Conservation (phyloP, 1,140 invertebrate genomes). For the Saccostrea echinata region DNA sequence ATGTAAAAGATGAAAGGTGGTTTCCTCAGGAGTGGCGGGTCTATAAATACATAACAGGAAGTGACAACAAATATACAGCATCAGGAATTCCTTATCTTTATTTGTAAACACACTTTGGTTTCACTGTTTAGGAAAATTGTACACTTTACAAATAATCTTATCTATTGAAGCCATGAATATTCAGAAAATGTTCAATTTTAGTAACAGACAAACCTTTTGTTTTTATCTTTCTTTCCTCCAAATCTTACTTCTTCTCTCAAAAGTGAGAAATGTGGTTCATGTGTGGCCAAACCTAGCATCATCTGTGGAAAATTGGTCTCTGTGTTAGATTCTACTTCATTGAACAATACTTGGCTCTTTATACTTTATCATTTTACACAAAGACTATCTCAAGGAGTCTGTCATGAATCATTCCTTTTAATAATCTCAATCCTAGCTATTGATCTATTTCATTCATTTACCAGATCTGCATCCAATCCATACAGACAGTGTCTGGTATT, state of each 20-base stretch:
- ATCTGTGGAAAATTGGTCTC: slow-evolving; percentile 81
- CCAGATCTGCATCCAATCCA: slow-evolving; percentile 96
- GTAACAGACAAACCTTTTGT: slow-evolving; percentile 64
- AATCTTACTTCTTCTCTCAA: slow-evolving; percentile 92
- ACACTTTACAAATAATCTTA: too few species aligned
- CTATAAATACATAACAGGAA: slow-evolving; percentile 60
- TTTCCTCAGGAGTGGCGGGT: slow-evolving; percentile 88
- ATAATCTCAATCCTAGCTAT: too few species aligned
- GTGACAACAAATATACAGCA: neutral
- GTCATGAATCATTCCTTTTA: neutral
- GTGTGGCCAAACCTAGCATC: slow-evolving; percentile 94
- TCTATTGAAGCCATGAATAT: too few species aligned
- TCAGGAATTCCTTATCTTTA: too few species aligned
- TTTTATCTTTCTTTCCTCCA: slow-evolving; percentile 73
- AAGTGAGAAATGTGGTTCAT: slow-evolving; percentile 96
- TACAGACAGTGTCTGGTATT: slow-evolving; percentile 97
- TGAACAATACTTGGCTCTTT: neutral
- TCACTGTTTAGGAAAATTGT: too few species aligned
- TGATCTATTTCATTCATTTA: slow-evolving; percentile 58
- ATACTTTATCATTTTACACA: neutral
- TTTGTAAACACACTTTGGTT: too few species aligned
- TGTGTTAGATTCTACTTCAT: neutral
- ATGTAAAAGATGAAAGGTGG: slow-evolving; percentile 95
- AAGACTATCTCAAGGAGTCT: neutral
- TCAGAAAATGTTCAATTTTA: too few species aligned